phyloP scores from a whole-genome alignment of 1,140 invertebrate species.

The Drosophila takahashii region DNA sequence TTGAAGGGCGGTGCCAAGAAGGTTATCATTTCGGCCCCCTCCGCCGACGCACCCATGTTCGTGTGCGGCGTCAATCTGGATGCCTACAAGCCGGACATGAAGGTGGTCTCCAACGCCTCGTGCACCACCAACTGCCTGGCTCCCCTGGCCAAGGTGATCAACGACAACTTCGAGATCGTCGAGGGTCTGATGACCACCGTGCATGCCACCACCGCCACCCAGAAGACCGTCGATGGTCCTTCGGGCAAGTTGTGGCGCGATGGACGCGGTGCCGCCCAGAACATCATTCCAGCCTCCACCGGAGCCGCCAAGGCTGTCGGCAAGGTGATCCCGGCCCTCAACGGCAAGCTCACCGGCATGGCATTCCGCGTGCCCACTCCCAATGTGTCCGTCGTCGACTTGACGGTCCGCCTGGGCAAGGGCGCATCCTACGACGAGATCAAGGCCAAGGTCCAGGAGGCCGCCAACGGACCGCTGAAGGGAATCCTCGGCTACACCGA shows the following conservation, averaged over 20 bases:
- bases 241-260: constrained; percentile 98
- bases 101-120: constrained; percentile 98
- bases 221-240: constrained; percentile 99
- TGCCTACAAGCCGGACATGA: constrained; percentile 92
- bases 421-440: constrained; percentile 95
- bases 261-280: constrained; percentile 97
- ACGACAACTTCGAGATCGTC: constrained; percentile 98
- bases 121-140: constrained; percentile 99
- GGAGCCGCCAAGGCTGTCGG: constrained; percentile 99
- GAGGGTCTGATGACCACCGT: constrained; percentile 99
- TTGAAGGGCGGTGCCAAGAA: constrained; percentile 98
- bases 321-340: constrained; percentile 97
- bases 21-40: constrained; percentile 99
- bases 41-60: constrained; percentile 99
- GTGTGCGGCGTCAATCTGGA: constrained; percentile 97
- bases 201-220: constrained; percentile 98
- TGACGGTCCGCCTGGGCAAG: constrained; percentile 92
- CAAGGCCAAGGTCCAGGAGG: constrained; percentile 94
- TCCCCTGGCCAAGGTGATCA: constrained; percentile 97
- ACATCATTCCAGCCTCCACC: constrained; percentile 99
- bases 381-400: constrained; percentile 98
- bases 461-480: constrained; percentile 91
- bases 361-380: constrained; percentile 98
- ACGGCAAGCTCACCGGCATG: constrained; percentile 98
- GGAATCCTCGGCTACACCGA: constrained; percentile 98